These are phyloP conservation scores for Antheraea pernyi DNA, from an alignment of 1,140 invertebrate genomes.

Conservation along the genomic window DNA sequence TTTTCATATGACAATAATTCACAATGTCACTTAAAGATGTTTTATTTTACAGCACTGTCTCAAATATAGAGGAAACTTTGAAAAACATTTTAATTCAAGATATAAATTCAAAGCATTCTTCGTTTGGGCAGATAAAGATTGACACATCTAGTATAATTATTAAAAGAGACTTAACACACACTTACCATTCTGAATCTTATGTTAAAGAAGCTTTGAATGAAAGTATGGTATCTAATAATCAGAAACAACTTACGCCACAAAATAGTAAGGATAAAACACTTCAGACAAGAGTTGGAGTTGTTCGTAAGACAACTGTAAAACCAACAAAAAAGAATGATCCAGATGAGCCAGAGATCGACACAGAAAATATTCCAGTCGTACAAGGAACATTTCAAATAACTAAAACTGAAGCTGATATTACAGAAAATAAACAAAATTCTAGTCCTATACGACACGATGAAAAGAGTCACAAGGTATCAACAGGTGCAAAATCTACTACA, in stretches of 20 bases:
- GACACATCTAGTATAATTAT: slow-evolving; percentile 83
- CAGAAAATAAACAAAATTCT: slow-evolving; percentile 78
- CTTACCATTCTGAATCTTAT: slow-evolving; percentile 70
- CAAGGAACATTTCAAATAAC: slow-evolving; percentile 82
- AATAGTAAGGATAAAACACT: slow-evolving; percentile 68
- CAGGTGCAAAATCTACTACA: slow-evolving; percentile 54
- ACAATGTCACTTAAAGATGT: not conserved
- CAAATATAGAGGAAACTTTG: slow-evolving; percentile 84
- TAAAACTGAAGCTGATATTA: slow-evolving; percentile 82
- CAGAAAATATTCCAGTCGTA: slow-evolving; percentile 79
- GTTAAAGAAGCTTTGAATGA: slow-evolving; percentile 70
- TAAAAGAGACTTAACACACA: slow-evolving; percentile 80
- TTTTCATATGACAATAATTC: not conserved
- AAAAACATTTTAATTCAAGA: slow-evolving; percentile 85
- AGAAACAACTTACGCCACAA: slow-evolving; percentile 46
- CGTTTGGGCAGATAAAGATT: slow-evolving; percentile 84
- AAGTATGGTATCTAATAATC: slow-evolving; percentile 53
- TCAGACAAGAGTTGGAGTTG: slow-evolving; percentile 74
- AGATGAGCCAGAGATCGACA: slow-evolving; percentile 78
- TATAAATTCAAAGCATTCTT: slow-evolving; percentile 81
- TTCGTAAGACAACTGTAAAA: slow-evolving; percentile 76
- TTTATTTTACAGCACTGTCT: slow-evolving; percentile 78
- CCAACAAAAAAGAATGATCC: slow-evolving; percentile 68
- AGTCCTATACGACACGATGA: slow-evolving; percentile 55
- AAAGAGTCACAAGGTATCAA: slow-evolving; percentile 64